Conservation (phyloP, 1,140 invertebrate species). For the Dendrolimus punctatus region DNA sequence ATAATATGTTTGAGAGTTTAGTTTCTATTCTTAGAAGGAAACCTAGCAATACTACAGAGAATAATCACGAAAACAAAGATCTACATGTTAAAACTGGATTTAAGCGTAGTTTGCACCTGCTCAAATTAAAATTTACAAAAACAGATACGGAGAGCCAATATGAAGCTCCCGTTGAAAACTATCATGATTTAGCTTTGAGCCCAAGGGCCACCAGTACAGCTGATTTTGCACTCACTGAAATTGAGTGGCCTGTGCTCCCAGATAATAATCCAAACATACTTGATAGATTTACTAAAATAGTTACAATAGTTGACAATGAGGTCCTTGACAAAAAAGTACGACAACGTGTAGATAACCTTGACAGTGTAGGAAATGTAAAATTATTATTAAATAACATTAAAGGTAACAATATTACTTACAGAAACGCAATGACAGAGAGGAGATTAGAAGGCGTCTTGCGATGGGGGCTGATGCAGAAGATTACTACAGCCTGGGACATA, state of each 20-base stretch:
- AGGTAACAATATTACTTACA: constrained; percentile 61
- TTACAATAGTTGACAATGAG: constrained; percentile 68
- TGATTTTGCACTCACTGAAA: constrained; percentile 56
- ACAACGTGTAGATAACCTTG: not conserved
- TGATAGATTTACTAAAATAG: constrained; percentile 78
- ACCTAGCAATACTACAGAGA: constrained; percentile 67
- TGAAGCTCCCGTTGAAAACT: constrained; percentile 19
- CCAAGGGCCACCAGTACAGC: constrained; percentile 49
- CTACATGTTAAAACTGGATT: constrained; percentile 56
- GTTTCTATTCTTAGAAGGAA: constrained; percentile 65
- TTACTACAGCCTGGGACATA: constrained; percentile 74
- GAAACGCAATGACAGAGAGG: constrained; percentile 92
- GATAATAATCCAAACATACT: constrained; percentile 73
- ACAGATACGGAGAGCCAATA: constrained; percentile 28
- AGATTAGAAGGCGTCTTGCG: constrained; percentile 89
- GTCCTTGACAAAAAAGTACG: constrained; percentile 49
- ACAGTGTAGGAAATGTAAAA: not conserved
- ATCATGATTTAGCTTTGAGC: constrained; percentile 47
- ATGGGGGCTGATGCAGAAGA: constrained; percentile 89
- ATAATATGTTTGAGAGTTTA: constrained; percentile 61
- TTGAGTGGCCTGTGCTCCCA: constrained; percentile 50
- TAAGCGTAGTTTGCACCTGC: constrained; percentile 53
- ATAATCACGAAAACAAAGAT: constrained; percentile 22
- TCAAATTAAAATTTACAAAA: constrained; percentile 58
- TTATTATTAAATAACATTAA: not conserved